These are phyloP conservation scores for Lasiurus borealis DNA, from an alignment of 2,113 vertebrate species.

Conservation along the genomic window DNA sequence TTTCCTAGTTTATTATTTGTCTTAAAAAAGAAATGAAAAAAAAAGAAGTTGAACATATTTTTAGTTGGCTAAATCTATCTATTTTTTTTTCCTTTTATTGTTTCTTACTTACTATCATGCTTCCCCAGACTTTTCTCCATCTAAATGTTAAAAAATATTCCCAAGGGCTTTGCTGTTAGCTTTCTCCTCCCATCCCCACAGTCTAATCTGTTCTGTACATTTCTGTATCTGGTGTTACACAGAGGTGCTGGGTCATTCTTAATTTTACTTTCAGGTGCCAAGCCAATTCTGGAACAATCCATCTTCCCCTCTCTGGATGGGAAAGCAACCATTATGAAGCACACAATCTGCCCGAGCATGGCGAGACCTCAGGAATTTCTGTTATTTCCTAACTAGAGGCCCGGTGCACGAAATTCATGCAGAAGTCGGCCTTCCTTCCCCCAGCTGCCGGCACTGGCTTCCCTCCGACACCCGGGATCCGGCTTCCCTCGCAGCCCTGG, in stretches of 20 bases:
- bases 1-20: not conserved
- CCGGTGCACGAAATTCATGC: too few species aligned
- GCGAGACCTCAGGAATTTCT: not conserved
- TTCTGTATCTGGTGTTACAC: conserved; percentile 56
- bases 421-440: too few species aligned
- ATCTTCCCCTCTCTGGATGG: conserved; percentile 37
- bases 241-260: conserved; percentile 23
- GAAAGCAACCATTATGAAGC: conserved; percentile 38
- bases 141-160: conserved; percentile 28
- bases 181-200: not conserved
- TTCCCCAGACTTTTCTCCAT: not conserved
- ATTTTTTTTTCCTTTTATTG: not conserved
- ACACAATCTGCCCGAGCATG: not conserved
- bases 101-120: not conserved
- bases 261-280: conserved; percentile 75
- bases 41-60: not conserved
- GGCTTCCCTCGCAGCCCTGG: too few species aligned
- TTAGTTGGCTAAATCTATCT: not conserved
- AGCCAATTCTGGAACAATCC: conserved; percentile 68
- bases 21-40: not conserved
- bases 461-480: too few species aligned
- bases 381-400: not conserved
- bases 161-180: not conserved
- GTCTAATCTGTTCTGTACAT: conserved; percentile 18
- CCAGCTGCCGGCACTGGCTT: too few species aligned